Conservation (phyloP, 2,797 vertebrate genomes). For the Phataginus tricuspis region DNA sequence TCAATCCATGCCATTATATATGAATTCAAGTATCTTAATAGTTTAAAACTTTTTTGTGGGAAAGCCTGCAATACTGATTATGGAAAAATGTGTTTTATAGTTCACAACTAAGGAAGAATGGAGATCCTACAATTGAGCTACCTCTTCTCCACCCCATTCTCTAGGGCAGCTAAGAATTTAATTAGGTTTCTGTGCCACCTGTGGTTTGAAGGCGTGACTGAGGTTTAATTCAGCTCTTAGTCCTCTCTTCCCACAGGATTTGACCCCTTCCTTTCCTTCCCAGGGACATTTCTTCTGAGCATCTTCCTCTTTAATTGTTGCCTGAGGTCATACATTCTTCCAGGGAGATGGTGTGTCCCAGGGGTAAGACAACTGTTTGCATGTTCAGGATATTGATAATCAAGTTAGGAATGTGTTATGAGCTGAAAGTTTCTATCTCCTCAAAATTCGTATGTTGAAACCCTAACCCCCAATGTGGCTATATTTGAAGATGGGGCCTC, state of each 20-base stretch:
- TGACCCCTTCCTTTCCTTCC: background rate
- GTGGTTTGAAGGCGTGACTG: background rate
- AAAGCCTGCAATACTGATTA: background rate
- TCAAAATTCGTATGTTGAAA: background rate
- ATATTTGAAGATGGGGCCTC: background rate
- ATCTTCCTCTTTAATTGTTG: background rate
- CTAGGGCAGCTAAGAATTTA: background rate
- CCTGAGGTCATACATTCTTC: constrained; percentile 1
- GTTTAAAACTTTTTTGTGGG: constrained; percentile 8
- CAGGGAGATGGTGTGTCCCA: background rate
- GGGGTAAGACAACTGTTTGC: background rate
- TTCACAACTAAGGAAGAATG: background rate
- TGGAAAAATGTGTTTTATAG: background rate
- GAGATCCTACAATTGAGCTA: background rate
- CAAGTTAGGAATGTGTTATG: background rate
- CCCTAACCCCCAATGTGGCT: background rate
- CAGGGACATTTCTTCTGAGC: constrained; percentile 9
- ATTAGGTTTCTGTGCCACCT: background rate
- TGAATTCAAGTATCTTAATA: background rate
- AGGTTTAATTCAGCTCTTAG: background rate
- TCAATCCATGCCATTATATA: background rate
- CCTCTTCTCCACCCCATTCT: background rate
- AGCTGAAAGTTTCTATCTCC: background rate
- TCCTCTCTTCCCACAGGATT: background rate
- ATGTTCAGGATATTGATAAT: background rate